Evolutionary conservation across 2,113 vertebrate genomes (phyloP), one percentile per base, ranked within the genome.

Genomic region (Gavialis gangeticus): DNA sequence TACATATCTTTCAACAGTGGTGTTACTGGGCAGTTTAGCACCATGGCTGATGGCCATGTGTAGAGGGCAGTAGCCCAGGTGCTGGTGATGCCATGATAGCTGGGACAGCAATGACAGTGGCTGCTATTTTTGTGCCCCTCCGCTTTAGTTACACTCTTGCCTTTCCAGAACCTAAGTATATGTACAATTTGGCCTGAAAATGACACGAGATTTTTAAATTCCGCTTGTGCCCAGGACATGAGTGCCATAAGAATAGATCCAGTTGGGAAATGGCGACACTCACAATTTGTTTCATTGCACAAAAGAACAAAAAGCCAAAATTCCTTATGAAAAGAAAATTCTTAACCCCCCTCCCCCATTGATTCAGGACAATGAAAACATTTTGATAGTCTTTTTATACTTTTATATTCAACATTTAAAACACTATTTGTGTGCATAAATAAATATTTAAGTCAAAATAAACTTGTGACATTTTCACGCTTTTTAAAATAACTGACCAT

Each of bases 131-230:
- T 46, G 46, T 46, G 46, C 9, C 46, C 9, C 46, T 46, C 46
- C 46, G 9, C 46, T 46, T 46, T 9, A 46, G 46, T 46, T 46
- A 46, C 46, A 46, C 6, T 46, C 9, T 46, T 30, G 58, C 30
- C 5, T 10, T 69, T 88, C 46, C 64, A 55, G 63, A 91, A n/a
- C 9, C 17, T 79, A 77, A 22, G 59, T 76, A 63, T 28, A 82
- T 67, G 10, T 85, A 86, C 56, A 88, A 63, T 66, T 83, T 79
- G 8, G 1, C 57, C 73, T 95, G 85, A 25, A 69, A 93, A 75
- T 30, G 16, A 58, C 75, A 73, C 0, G 2, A 57, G 79, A 56
- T 57, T 19, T 9, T 62, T 25, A 87, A 2, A 1, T 1, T 85
- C 16, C 85, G 11, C 28, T 82, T 67, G n/a, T 81, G 30, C 67